Evolutionary conservation across 2,797 vertebrate genomes (phyloP), one percentile per base, ranked within the genome.

Genomic region (Pseudocheirus occidentalis): DNA sequence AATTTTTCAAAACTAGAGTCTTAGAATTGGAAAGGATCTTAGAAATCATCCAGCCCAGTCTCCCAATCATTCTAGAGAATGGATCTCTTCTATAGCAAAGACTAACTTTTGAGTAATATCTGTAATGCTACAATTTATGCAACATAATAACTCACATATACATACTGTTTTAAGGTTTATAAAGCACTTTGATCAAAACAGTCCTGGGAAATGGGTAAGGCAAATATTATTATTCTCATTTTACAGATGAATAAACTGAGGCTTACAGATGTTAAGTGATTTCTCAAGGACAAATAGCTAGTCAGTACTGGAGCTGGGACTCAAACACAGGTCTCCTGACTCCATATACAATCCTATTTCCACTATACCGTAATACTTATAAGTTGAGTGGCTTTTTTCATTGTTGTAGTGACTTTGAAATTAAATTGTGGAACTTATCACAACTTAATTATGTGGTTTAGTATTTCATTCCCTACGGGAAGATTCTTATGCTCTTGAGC

Each of bases 401-500:
- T 11, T 46, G 27, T 81, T 81, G 40, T 46, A 81, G 73, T 91
- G 54, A 92, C 50, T 58, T 95, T 50, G 95, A 92, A 95, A 58
- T 59, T 56, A 31, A 92, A n/a, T 27, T 27, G 73, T 81, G 21
- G 73, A 81, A 81, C 73, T 40, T 46, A 18, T 94, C 31, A 90
- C 46, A 55, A 27, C 28, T 96, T 56, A 89, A 11, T 62, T 95
- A 93, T 94, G 58, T 58, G 90, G 62, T 91, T 29, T 73, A 92
- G 89, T 57, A 57, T 18, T 91, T 81, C n/a, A 81, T 46, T 46
- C 40, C 73, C 21, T 4, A 27, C 7, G 27, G 73, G 40, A 81
- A 3, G 40, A 81, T 81, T 81, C 18, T 46, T 81, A 81, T 11
- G 52, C 92, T 56, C 87, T 9, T 62, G 50, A 91, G 52, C 34